These are phyloP conservation scores for Cavia aperea DNA, from an alignment of 2,113 vertebrate genomes.

Conservation along the genomic window DNA sequence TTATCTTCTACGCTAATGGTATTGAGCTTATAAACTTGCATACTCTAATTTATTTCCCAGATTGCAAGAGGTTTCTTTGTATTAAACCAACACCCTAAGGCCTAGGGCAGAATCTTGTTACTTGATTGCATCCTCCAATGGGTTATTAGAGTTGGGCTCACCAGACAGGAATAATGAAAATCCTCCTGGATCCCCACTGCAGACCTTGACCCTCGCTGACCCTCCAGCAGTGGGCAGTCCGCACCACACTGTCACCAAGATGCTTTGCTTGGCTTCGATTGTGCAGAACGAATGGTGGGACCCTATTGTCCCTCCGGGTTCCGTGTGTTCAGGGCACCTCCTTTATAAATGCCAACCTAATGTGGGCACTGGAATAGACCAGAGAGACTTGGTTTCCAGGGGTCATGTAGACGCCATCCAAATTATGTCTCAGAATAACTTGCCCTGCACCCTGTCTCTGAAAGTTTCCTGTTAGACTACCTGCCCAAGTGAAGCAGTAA, in stretches of 20 bases:
- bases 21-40: slow-evolving; percentile 7
- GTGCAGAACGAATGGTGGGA: accelerated
- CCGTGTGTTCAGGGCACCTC: accelerated
- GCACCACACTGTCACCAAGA: accelerated
- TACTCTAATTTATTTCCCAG: slow-evolving; percentile 43
- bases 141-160: not conserved
- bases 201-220: too few species aligned
- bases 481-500: not conserved
- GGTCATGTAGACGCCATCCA: not conserved
- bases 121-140: not conserved
- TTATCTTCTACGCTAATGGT: slow-evolving; percentile 43
- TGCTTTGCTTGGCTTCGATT: accelerated
- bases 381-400: not conserved
- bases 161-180: not conserved
- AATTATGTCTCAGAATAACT: not conserved
- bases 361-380: accelerated
- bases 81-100: not conserved
- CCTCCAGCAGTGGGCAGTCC: accelerated
- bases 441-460: too few species aligned
- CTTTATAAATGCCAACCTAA: accelerated
- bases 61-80: not conserved
- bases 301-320: accelerated
- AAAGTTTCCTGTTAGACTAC: not conserved
- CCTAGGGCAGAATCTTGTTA: accelerated
- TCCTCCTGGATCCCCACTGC: accelerated